phyloP scores from a whole-genome alignment of 2,797 vertebrate genomes.

The Kryptolebias ocellatus region DNA sequence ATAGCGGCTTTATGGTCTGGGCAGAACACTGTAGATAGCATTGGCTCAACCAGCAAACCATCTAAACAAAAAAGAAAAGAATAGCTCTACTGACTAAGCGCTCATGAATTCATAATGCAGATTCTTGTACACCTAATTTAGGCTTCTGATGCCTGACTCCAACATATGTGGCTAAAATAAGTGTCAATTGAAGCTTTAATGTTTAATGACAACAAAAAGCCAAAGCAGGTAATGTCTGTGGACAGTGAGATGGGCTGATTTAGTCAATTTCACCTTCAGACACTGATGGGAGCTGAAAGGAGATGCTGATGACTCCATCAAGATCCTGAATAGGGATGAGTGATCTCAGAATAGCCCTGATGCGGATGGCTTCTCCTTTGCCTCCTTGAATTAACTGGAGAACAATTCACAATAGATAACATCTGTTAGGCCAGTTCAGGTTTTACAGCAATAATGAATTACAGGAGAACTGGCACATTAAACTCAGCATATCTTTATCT shows the following conservation, averaged over 20 bases:
- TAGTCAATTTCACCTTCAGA: slow-evolving; percentile 83
- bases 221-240: neutral
- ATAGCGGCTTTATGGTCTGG: slow-evolving; percentile 98
- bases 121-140: neutral
- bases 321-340: slow-evolving; percentile 92
- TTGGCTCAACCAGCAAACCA: slow-evolving; percentile 88
- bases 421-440: neutral
- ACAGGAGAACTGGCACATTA: neutral
- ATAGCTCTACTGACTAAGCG: slow-evolving; percentile 3
- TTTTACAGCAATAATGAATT: neutral
- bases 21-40: slow-evolving; percentile 92
- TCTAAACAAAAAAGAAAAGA: slow-evolving; percentile 72
- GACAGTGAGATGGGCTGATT: neutral
- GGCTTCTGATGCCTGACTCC: too few species aligned
- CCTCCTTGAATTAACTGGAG: slow-evolving; percentile 90
- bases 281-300: slow-evolving; percentile 89
- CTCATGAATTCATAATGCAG: neutral
- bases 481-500: neutral
- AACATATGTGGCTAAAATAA: neutral
- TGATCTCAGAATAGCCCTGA: slow-evolving; percentile 92
- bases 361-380: slow-evolving; percentile 94
- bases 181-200: neutral
- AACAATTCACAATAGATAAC: slow-evolving; percentile 21
- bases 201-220: slow-evolving; percentile 6
- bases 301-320: slow-evolving; percentile 92